Base-by-base conservation (phyloP, 2,113 vertebrate species). In the Dromiciops gliroides region DNA sequence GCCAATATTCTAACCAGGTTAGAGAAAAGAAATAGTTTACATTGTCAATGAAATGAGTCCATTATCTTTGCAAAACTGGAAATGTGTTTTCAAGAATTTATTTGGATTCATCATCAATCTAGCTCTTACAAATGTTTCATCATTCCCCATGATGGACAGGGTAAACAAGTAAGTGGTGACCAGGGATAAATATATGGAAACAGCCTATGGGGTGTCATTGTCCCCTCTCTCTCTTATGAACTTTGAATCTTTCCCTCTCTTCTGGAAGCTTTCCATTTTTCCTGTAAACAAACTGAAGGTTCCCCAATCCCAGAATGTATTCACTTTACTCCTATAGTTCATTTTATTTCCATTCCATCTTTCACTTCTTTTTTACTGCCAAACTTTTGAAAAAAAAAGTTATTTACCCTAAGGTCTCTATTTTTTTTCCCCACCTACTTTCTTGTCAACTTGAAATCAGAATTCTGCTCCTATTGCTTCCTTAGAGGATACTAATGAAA, bases 11-110 rank as follows among this genome's bases (percentile, higher is more conserved):
- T 92, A 11, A 44, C 0, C n/a, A 89, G 56, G 12, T 28, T 52
- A 89, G 37, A 50, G 50, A 11, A 22, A 89, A 83, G 67, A 90
- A 94, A 51, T 26, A 51, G 50, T 49, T 92, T 88, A 52, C 67
- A 26, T 89, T 51, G 28, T 94, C 11, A 48, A 47, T 25, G n/a
- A 28, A 75, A 95, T 53, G 37, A 95, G 10, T 10, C 16, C 48
- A 48, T 56, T 93, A 67, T 93, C 92, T 94, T 49, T 93, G 51
- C 93, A 92, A 94, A 94, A 91, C 48, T 26, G 83, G 51, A 92
- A 89, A 60, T 48, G 10, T 28, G 4, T 48, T 94, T 94, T 95
- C 51, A 91, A 92, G 31, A 95, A 51, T 88, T 92, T 92, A 28
- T 50, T 93, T 48, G 51, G 67, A 75, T 92, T 93, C 89, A 60